A percentile compares a stretch with the other conserved stretches of the same genome.
Evolutionary conservation across 2,797 vertebrate species (phyloP).

Genomic region (Micropoecilia bifurca): DNA sequence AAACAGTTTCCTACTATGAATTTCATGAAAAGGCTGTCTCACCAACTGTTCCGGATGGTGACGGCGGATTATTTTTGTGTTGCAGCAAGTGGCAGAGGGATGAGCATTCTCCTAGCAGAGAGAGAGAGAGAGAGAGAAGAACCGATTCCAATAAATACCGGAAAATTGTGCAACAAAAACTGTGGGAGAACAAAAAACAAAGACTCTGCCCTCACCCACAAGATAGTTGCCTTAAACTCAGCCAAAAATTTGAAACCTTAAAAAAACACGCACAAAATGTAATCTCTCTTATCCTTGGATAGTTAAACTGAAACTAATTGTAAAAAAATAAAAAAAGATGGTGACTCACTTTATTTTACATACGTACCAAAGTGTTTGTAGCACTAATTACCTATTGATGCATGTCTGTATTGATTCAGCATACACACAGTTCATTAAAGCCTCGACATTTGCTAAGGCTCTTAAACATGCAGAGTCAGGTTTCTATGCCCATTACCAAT

Average conservation of each 20-base stretch:
- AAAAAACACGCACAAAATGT: not conserved
- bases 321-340: not conserved
- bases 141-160: not conserved
- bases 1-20: not conserved
- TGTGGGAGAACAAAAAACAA: not conserved
- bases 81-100: not conserved
- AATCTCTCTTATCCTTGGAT: not conserved
- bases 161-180: not conserved
- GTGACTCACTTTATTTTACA: slow-evolving; percentile 4
- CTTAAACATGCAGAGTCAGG: slow-evolving; percentile 24
- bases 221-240: not conserved
- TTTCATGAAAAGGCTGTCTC: not conserved
- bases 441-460: slow-evolving; percentile 42
- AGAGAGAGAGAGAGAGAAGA: not conserved
- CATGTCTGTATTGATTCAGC: slow-evolving; percentile 36
- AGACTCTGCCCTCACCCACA: not conserved
- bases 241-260: not conserved
- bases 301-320: not conserved
- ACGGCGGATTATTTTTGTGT: not conserved
- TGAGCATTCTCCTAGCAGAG: not conserved
- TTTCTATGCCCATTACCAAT: not conserved
- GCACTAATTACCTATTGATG: slow-evolving; percentile 37
- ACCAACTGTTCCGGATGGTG: not conserved
- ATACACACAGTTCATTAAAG: slow-evolving; percentile 44
- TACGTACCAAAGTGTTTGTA: slow-evolving; percentile 16